phyloP scores from a whole-genome alignment of 2,888 invertebrate genomes.

The Diploptera punctata region DNA sequence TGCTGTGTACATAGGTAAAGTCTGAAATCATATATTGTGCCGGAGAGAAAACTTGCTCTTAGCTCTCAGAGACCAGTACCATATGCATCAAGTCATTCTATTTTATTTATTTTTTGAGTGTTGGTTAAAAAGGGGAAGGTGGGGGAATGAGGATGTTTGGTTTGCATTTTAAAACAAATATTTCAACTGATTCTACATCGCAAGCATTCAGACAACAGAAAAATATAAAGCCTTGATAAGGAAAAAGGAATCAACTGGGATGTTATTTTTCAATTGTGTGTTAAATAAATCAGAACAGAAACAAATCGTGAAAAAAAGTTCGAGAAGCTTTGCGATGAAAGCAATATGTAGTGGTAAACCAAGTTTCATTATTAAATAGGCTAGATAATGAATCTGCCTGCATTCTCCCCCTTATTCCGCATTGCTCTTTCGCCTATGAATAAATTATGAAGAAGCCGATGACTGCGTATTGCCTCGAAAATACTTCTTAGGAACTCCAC shows the following conservation, averaged over 20 bases:
- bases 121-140: constrained; percentile 8
- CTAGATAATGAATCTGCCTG: background rate
- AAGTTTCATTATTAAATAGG: constrained; percentile 9
- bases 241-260: constrained; percentile 1
- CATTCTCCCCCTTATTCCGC: too few relatives aligned
- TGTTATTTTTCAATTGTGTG: constrained; percentile 26
- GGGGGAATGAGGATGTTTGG: constrained; percentile 23
- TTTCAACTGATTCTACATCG: constrained; percentile 17
- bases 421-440: too few relatives aligned
- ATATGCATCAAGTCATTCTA: constrained; percentile 30
- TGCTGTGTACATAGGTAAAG: constrained; percentile 24
- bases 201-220: background rate
- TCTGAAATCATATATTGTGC: constrained; percentile 28
- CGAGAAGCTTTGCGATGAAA: background rate
- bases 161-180: constrained; percentile 29
- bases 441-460: too few relatives aligned
- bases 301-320: constrained; percentile 15
- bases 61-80: constrained; percentile 7
- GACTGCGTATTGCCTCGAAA: too few relatives aligned
- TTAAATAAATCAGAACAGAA: constrained; percentile 24
- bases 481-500: too few relatives aligned
- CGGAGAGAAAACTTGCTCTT: constrained; percentile 22
- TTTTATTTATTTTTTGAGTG: constrained; percentile 24
- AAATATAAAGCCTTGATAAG: constrained; percentile 21
- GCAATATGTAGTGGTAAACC: background rate